Evolutionary conservation across 2,888 invertebrate species (phyloP).

Genomic region (Choristoneura rosaceana): DNA sequence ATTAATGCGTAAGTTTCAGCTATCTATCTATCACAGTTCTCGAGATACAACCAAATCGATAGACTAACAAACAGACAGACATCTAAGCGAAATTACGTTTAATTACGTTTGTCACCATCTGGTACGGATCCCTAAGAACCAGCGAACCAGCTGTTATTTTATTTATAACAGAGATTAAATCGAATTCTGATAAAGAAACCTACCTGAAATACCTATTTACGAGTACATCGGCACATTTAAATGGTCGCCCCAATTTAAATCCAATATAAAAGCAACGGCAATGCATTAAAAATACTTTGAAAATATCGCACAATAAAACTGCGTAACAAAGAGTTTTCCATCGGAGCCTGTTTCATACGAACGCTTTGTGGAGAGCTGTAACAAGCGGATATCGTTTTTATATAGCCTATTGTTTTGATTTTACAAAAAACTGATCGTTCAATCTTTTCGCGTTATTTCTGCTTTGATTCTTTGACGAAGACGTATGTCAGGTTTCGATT

Average conservation of each 20-base stretch:
- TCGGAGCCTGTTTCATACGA: conserved; percentile 8
- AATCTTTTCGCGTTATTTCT: conserved; percentile 2
- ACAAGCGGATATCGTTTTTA: conserved; percentile 31
- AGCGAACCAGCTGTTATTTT: too few species aligned
- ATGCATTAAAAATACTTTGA: not conserved
- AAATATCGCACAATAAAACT: conserved; percentile 10
- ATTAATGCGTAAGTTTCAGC: too few species aligned
- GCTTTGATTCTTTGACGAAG: conserved; percentile 19
- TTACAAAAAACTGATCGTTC: conserved; percentile 14
- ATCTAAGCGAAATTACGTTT: too few species aligned
- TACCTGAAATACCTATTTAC: too few species aligned
- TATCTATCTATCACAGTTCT: too few species aligned
- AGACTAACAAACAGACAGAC: too few species aligned
- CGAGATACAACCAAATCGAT: too few species aligned
- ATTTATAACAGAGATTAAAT: too few species aligned
- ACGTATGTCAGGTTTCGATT: not conserved
- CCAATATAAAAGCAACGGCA: not conserved
- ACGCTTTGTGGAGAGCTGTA: conserved; percentile 29
- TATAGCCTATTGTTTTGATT: conserved; percentile 30
- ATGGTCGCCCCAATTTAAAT: not conserved
- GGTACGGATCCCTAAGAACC: too few species aligned
- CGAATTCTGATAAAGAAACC: too few species aligned
- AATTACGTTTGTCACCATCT: too few species aligned
- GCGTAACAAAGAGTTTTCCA: conserved; percentile 18
- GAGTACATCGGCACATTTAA: too few species aligned